These are phyloP conservation scores for Astyanax mexicanus DNA, from an alignment of 2,797 vertebrate genomes.

Conservation along the genomic window DNA sequence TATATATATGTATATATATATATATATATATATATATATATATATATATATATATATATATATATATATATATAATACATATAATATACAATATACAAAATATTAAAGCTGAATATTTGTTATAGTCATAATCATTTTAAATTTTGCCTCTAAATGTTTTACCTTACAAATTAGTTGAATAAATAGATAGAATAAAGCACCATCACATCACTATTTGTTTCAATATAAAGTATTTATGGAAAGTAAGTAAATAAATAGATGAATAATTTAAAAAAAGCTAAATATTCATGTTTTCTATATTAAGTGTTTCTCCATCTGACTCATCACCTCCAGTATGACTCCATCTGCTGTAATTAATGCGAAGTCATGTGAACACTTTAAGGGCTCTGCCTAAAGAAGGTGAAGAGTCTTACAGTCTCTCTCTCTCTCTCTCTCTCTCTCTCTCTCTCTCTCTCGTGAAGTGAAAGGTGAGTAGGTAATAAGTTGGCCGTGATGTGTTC, in stretches of 20 bases:
- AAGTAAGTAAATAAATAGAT: neutral
- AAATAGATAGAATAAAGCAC: no score
- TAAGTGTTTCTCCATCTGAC: slow-evolving; percentile 57
- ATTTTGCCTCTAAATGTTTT: no score
- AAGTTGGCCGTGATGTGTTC: slow-evolving; percentile 60
- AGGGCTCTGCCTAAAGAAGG: slow-evolving; percentile 50
- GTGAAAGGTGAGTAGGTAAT: slow-evolving; percentile 39
- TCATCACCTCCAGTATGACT: slow-evolving; percentile 61
- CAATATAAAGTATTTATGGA: no score
- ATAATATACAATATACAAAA: no score
- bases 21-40: no score
- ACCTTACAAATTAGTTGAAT: no score
- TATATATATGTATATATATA: no score
- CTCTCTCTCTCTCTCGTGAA: slow-evolving; percentile 39
- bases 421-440: neutral
- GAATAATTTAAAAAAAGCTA: slow-evolving; percentile 10
- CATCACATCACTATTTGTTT: no score
- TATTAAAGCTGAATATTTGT: no score
- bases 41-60: no score
- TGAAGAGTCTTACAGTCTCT: slow-evolving; percentile 45
- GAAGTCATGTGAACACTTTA: slow-evolving; percentile 57
- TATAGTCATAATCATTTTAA: no score
- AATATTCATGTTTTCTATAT: slow-evolving; percentile 7
- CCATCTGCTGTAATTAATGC: slow-evolving; percentile 65
- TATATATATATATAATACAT: no score